Conservation (phyloP, 2,797 vertebrate species). For the Neopelma chrysocephalum region DNA sequence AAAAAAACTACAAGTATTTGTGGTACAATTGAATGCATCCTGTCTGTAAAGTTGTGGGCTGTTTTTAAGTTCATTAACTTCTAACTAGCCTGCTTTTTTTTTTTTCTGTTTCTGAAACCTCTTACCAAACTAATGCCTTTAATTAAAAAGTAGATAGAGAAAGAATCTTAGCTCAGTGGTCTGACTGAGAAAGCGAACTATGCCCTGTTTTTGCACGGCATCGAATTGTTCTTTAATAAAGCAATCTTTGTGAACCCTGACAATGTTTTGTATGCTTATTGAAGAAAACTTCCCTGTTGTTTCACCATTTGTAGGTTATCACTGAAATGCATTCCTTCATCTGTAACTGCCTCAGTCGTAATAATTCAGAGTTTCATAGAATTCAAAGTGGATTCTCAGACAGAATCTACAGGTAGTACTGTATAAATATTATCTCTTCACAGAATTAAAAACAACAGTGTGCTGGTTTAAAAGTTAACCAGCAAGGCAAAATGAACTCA, state of each 20-base stretch:
- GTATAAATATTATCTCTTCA: background rate
- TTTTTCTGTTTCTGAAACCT: background rate
- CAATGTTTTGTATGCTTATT: background rate
- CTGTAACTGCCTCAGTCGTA: background rate
- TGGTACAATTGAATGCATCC: background rate
- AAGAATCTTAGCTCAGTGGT: background rate
- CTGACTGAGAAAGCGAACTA: background rate
- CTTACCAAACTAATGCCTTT: background rate
- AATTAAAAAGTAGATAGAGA: background rate
- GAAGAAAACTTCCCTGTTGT: background rate
- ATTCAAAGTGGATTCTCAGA: background rate
- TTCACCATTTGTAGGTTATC: background rate
- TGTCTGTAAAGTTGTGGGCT: background rate
- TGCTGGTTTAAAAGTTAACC: too few species aligned
- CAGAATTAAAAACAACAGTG: background rate
- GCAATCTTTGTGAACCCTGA: background rate
- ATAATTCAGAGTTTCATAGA: background rate
- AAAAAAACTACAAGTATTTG: background rate
- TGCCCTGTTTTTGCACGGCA: background rate
- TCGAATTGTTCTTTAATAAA: background rate
- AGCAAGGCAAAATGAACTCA: too few species aligned
- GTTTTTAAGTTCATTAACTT: background rate
- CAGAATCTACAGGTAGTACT: background rate
- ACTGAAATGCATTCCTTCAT: background rate
- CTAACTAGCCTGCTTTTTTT: background rate